Evolutionary conservation across 2,888 invertebrate species (phyloP).

Genomic region (Arge pagana): DNA sequence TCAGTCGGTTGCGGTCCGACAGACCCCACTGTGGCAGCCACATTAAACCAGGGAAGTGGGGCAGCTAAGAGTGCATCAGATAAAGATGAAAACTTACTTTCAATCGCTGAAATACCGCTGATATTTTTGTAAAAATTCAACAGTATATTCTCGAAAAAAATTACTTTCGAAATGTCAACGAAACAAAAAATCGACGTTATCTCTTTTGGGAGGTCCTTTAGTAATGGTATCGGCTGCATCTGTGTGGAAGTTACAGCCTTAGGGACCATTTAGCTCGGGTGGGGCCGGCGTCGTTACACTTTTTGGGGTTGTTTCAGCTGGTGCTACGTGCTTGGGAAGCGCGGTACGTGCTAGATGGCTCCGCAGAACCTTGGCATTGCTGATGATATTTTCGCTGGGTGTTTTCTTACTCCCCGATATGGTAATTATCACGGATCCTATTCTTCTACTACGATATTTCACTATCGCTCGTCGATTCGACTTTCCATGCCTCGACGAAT

Average conservation of each 20-base stretch:
- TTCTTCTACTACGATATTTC: too few species aligned
- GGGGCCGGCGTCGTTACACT: conserved; percentile 50
- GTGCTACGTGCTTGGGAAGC: conserved; percentile 53
- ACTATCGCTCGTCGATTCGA: too few species aligned
- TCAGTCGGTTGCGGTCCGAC: too few species aligned
- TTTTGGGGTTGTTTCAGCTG: conserved; percentile 50
- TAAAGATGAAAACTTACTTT: too few species aligned
- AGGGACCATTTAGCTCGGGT: conserved; percentile 55
- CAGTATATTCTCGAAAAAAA: too few species aligned
- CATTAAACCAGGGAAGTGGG: too few species aligned
- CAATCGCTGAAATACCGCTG: too few species aligned
- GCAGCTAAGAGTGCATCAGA: too few species aligned
- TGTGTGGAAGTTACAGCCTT: conserved; percentile 51
- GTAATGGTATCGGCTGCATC: conserved; percentile 62
- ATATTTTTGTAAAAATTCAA: too few species aligned
- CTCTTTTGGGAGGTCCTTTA: conserved; percentile 67
- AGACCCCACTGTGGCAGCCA: too few species aligned
- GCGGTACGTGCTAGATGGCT: conserved; percentile 54
- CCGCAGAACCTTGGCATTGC: conserved; percentile 47
- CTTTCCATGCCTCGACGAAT: too few species aligned
- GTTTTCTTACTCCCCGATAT: conserved; percentile 51
- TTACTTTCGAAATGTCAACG: too few species aligned
- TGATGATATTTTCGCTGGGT: conserved; percentile 52
- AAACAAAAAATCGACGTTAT: conserved; percentile 70
- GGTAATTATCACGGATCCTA: conserved; percentile 36